These are phyloP conservation scores for Ophiothrix spiculata DNA, from an alignment of 35 echinoderm and acorn worm genomes.

Conservation along the genomic window DNA sequence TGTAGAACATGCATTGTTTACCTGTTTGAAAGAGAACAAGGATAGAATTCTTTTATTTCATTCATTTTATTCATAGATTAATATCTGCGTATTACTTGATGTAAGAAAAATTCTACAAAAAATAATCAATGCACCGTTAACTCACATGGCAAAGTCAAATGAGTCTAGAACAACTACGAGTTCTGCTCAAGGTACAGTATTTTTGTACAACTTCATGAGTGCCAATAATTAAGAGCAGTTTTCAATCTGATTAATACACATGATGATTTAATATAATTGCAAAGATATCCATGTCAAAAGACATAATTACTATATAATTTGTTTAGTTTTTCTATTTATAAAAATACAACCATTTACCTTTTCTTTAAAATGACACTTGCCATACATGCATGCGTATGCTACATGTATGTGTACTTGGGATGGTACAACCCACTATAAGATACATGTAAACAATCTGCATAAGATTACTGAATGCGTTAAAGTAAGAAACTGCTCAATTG, in stretches of 20 bases:
- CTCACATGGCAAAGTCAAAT: background rate
- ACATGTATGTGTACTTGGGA: no score
- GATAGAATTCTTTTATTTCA: no score
- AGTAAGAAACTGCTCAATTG: background rate
- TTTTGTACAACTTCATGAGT: no score
- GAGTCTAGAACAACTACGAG: background rate
- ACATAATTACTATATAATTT: background rate
- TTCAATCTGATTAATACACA: background rate
- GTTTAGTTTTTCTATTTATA: background rate
- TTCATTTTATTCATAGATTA: no score
- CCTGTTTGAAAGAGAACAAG: slow-evolving; percentile 52
- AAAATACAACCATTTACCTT: background rate
- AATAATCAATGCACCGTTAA: slow-evolving; percentile 5
- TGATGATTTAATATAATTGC: background rate
- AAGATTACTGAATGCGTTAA: background rate
- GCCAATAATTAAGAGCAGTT: no score
- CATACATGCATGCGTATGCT: no score
- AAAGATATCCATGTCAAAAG: background rate
- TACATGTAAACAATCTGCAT: background rate
- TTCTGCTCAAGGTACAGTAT: no score
- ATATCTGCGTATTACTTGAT: no score
- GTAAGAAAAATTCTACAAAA: background rate
- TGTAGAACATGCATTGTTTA: slow-evolving; percentile 94
- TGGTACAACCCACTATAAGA: background rate
- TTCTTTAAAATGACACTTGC: no score